phyloP scores from a whole-genome alignment of 2,888 invertebrate species.

The Caradrina kadenii region DNA sequence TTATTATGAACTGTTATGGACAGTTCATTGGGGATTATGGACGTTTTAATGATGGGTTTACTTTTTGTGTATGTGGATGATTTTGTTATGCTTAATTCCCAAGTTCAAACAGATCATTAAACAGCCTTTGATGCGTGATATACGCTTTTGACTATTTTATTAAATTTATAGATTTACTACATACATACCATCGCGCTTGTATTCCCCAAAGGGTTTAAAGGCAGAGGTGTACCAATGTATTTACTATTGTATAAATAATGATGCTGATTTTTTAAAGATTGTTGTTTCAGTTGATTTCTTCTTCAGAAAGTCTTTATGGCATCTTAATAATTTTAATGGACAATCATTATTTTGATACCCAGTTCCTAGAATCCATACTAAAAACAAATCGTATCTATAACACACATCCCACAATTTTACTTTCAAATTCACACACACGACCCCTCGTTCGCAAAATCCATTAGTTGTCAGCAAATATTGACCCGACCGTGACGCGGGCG shows the following conservation, averaged over 20 bases:
- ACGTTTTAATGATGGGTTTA: constrained; percentile 51
- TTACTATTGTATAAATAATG: too few species aligned
- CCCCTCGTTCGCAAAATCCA: constrained; percentile 74
- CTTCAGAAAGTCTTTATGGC: constrained; percentile 5
- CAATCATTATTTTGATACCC: neutral
- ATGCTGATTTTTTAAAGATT: too few species aligned
- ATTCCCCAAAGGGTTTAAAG: too few species aligned
- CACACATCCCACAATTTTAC: constrained; percentile 55
- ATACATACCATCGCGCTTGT: too few species aligned
- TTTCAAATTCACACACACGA: constrained; percentile 60
- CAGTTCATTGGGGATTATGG: constrained; percentile 54
- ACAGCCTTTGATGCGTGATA: too few species aligned
- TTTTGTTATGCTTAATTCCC: neutral
- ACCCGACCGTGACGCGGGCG: constrained; percentile 62
- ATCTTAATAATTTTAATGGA: neutral
- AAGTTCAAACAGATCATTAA: neutral
- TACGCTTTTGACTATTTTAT: neutral
- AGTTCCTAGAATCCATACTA: constrained; percentile 25
- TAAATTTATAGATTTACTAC: neutral
- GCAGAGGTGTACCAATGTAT: too few species aligned
- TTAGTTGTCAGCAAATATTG: constrained; percentile 79
- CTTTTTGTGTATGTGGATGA: constrained; percentile 2
- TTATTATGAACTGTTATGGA: constrained; percentile 67
- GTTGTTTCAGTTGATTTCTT: too few species aligned
- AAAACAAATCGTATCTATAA: constrained; percentile 24